Evolutionary conservation across 2,797 vertebrate species (phyloP).

Genomic region (Sebastes minor): DNA sequence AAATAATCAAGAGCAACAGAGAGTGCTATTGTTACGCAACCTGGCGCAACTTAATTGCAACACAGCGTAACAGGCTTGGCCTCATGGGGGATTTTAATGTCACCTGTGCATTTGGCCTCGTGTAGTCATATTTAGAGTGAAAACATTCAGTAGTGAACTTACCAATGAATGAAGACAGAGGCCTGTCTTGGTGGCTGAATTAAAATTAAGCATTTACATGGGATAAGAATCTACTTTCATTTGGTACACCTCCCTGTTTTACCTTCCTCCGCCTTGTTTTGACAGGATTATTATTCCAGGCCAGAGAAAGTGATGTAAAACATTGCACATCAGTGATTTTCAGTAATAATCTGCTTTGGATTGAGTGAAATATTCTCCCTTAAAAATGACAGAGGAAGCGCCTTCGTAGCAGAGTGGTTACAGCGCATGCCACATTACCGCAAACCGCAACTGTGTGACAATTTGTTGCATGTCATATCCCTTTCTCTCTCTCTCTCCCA

Average conservation of each 20-base stretch:
- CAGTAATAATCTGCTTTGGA: background rate
- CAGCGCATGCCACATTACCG: too few relatives aligned
- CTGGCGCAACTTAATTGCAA: slow-evolving; percentile 43
- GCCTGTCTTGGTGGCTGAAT: background rate
- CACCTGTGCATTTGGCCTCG: slow-evolving; percentile 46
- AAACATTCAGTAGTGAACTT: slow-evolving; percentile 10
- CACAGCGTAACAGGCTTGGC: slow-evolving; percentile 4
- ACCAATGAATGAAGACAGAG: slow-evolving; percentile 18
- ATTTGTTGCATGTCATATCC: background rate
- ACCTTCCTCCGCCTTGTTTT: slow-evolving; percentile 4
- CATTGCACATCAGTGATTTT: background rate
- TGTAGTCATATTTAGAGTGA: slow-evolving; percentile 6
- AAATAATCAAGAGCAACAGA: background rate
- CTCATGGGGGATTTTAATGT: slow-evolving; percentile 9
- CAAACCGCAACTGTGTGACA: background rate
- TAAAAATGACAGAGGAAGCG: background rate
- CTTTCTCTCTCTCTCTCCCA: background rate
- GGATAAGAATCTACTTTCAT: background rate
- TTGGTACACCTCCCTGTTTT: background rate
- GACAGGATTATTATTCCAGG: slow-evolving; percentile 30
- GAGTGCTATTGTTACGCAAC: slow-evolving; percentile 34
- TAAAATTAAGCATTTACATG: background rate
- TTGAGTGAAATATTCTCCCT: background rate
- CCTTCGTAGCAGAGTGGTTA: background rate
- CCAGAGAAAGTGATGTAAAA: slow-evolving; percentile 1